Base-by-base conservation (phyloP, 2,888 invertebrate species). In the Platycheirus rosarum region DNA sequence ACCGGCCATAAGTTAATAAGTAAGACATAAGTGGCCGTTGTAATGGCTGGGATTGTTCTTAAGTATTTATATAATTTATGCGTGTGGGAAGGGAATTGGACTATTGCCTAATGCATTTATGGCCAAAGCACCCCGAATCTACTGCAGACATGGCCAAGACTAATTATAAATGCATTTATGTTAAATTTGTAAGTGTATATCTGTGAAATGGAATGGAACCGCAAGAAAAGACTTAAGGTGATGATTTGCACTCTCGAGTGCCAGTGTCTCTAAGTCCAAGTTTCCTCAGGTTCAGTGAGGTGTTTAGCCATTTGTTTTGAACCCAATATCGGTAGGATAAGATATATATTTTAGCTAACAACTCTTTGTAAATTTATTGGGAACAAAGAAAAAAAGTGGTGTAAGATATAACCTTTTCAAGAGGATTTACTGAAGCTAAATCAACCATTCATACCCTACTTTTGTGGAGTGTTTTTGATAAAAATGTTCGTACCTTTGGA, bases 91-190 rank as follows among this genome's bases (percentile, higher is more conserved):
- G 68, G 51, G 37, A 68, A 53, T 53, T 63, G n/a, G 63, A 63
- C 53, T 40, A 53, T 23, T 62, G 69, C 51, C 76, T 76, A 69
- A 76, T 76, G 75, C 60, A 75, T 49, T 74, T 75, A 51, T 57
- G 57, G 40, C 23, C 8, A 40, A 57, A 23, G 40, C 14, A 32
- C 37, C n/a, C n/a, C n/a, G n/a, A n/a, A n/a, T n/a, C n/a, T 37
- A 37, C 4, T 13, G n/a, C 23, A n/a, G 32, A 51, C 51, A 16
- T 51, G 32, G 40, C 23, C 23, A 14, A 9, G 40, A 40, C 40
- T 57, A 57, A 40, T 57, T 57, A 57, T 57, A 57, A 40, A 57
- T 40, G 23, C 37, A 57, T 57, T 57, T 57, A 57, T 57, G 57
- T 57, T 57, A 57, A 57, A 57, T 40, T 53, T 18, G 18, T 35